Percentiles rank a stretch among this genome's conserved stretches.
These are phyloP conservation scores for Premnoplex brunnescens DNA, from an alignment of 2,797 vertebrate species.

Conservation along the genomic window DNA sequence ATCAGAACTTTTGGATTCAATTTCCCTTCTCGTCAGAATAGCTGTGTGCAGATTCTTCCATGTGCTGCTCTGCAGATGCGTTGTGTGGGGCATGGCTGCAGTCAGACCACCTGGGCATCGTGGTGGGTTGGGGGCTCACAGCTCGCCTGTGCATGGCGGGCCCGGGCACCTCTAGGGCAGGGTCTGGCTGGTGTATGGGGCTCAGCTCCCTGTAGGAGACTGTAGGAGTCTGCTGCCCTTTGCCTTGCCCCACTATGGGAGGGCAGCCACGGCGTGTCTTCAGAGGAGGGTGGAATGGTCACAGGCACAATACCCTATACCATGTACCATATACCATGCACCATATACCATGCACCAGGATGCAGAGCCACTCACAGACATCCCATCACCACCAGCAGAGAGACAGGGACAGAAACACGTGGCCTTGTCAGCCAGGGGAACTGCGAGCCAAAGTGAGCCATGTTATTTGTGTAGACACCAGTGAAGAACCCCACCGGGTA, in stretches of 20 bases:
- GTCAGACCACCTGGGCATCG: neutral
- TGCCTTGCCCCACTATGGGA: neutral
- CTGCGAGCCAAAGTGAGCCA: neutral
- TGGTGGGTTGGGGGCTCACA: rapidly evolving
- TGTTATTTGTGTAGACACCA: neutral
- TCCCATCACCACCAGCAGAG: neutral
- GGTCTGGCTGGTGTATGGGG: neutral
- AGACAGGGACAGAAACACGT: neutral
- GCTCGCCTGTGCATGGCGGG: neutral
- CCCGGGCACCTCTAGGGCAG: neutral
- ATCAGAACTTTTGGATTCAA: constrained; percentile 2
- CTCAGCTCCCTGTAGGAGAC: neutral
- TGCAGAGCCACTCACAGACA: neutral
- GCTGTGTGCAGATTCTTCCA: neutral
- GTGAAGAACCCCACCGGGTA: neutral
- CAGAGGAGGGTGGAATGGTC: neutral
- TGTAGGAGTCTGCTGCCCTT: neutral
- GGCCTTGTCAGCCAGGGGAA: neutral
- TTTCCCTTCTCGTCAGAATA: constrained; percentile 26
- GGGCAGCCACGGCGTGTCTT: rapidly evolving
- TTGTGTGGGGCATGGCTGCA: neutral
- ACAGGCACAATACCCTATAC: neutral
- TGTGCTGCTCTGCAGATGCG: neutral
- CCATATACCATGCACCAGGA: neutral
- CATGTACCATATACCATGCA: rapidly evolving